phyloP scores from a whole-genome alignment of 2,797 vertebrate genomes.

The Cercopithecus petaurista region DNA sequence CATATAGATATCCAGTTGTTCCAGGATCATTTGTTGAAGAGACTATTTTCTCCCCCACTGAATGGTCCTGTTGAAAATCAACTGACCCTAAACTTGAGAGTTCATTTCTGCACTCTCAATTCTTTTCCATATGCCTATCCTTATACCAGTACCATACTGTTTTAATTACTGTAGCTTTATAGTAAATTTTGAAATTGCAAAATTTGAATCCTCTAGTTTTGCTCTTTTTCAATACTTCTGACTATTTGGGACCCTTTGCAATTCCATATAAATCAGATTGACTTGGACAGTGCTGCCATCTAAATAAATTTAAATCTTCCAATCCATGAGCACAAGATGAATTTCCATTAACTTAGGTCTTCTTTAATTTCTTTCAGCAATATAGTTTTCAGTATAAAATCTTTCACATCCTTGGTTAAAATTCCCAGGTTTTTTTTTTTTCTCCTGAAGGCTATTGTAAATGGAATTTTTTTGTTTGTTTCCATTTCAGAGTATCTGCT shows the following conservation, averaged over 20 bases:
- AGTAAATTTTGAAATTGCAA: conserved; percentile 8
- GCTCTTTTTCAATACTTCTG: background rate
- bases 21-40: background rate
- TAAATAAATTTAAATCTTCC: background rate
- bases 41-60: background rate
- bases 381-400: background rate
- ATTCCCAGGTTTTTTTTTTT: background rate
- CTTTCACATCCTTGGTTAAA: background rate
- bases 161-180: background rate
- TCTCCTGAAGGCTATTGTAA: background rate
- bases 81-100: background rate
- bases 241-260: background rate
- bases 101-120: background rate
- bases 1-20: background rate
- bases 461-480: background rate
- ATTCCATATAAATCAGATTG: background rate
- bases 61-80: background rate
- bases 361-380: background rate
- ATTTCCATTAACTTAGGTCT: background rate
- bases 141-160: background rate
- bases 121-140: background rate
- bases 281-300: background rate
- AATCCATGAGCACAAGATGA: background rate
- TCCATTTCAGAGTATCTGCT: background rate
- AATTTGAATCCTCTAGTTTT: background rate